Conservation (phyloP, 2,797 vertebrate genomes). For the Furcifer pardalis region DNA sequence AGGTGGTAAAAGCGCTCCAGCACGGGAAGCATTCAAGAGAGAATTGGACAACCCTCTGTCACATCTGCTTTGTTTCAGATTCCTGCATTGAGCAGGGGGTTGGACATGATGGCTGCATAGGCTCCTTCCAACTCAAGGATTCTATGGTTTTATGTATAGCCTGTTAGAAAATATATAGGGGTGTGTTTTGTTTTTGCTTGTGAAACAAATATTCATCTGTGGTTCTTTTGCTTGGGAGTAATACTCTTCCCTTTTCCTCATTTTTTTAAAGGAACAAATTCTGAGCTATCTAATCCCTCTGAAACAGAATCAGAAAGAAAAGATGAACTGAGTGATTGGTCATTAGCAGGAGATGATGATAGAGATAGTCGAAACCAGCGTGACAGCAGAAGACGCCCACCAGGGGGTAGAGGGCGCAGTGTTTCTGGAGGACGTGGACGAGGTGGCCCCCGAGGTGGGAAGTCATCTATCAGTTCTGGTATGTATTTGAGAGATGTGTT, state of each 20-base stretch:
- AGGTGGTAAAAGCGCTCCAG: too few species aligned
- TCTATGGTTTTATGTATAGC: too few species aligned
- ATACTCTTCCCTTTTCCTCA: constrained; percentile 4
- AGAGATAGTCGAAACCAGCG: constrained; percentile 81
- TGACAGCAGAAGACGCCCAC: constrained; percentile 83
- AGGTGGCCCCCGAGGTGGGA: constrained; percentile 84
- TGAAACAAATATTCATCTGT: not conserved
- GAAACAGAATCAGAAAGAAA: constrained; percentile 96
- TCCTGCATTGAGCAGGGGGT: too few species aligned
- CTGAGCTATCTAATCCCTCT: constrained; percentile 94
- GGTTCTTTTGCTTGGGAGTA: not conserved
- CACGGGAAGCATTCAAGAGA: too few species aligned
- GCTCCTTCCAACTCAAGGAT: too few species aligned
- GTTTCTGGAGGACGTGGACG: constrained; percentile 87
- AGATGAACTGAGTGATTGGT: constrained; percentile 98
- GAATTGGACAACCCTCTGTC: too few species aligned
- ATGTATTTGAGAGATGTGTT: constrained; percentile 42
- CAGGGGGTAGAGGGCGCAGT: constrained; percentile 87
- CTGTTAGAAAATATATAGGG: too few species aligned
- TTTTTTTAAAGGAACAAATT: constrained; percentile 87
- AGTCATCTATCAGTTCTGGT: constrained; percentile 91
- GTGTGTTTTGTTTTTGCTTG: not conserved
- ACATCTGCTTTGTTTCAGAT: too few species aligned
- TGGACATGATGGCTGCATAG: too few species aligned
- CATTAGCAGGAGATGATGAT: constrained; percentile 91